Base-by-base conservation (phyloP, 2,888 invertebrate genomes). In the Crematogaster levior region DNA sequence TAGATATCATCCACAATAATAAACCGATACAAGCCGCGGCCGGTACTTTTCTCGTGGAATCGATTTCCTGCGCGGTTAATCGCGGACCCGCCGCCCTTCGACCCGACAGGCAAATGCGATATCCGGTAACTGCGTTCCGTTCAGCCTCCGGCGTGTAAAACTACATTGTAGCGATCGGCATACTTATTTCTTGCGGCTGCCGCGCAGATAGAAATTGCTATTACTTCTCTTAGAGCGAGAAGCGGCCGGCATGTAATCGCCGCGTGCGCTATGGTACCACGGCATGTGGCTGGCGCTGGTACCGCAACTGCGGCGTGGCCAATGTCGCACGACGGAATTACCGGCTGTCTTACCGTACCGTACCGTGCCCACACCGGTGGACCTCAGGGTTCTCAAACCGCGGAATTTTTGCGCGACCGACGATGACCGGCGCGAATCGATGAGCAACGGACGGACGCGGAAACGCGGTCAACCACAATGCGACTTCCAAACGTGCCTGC, bases 61-160 rank as follows among this genome's bases (percentile, higher is more conserved):
- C 56, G 77, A 72, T 79, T 79, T 56, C 77, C 74, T 70, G 40
- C 30, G 53, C 40, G 56, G 73, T 43, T 77, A 56, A 77, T 77
- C 73, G 77, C 72, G 30, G 7, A 21, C 43, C 27, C 40, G 51
- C 51, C 53, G 77, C 73, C 77, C 77, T 70, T 43, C 77, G 73
- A 73, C 73, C 77, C 34, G n/a, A 75, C 75, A 72, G 77, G 73
- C 77, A 79, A 72, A 79, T 72, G 73, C 73, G 77, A 79, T 73
- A 79, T 79, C 74, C 77, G 77, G 77, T 70, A 68, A 68, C 51
- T 37, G 15, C 30, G 72, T 30, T 18, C 60, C 73, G 34, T 24
- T 24, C 61, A 46, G 63, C 73, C 40, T 70, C 15, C 77, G 30
- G 43, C 56, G 56, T 73, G 73, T 79, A 79, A 79, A 24, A 43